Base-by-base conservation (phyloP, 2,888 invertebrate species). In the Epistrophella euchroma region DNA sequence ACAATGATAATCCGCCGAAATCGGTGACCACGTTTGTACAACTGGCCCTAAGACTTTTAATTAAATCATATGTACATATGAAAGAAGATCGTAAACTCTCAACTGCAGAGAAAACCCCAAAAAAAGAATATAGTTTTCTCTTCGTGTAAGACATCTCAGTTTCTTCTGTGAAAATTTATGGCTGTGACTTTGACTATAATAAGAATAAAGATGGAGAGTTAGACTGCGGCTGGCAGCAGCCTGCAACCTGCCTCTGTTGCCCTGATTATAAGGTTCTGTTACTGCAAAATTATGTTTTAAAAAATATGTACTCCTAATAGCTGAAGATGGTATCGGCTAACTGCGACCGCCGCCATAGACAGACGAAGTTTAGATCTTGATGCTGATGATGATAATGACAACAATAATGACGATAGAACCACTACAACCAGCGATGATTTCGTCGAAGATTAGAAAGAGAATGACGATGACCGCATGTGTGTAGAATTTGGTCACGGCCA, bases 281-380 rank as follows among this genome's bases (percentile, higher is more conserved):
- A 32, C 70, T 71, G 78, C 77, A 86, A 60, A 86, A 86, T 86
- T 86, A 86, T 82, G 58, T 66, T 86, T 55, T 77, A 86, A 86
- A 43, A 86, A 86, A 86, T 74, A 66, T 78, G 86, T 86, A 50
- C 77, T 62, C 82, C 86, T 82, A 86, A 86, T 82, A 86, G 77
- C 66, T 58, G 77, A 82, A 78, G 86, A 78, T 86, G 82, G 74
- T 78, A 86, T 86, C 86, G 40, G 35, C 22, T 9, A 7, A 40
- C 73, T 50, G 32, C 70, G 58, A 74, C 74, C 82, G 74, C 73
- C 56, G 32, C 70, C 66, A 74, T 77, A 86, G 74, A 74, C 52
- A 68, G 60, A 70, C 70, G 64, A 64, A 37, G 50, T 50, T 78
- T 86, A 86, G 86, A 86, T 86, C 32, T 82, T 77, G 86, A 82